Evolutionary conservation across 2,888 invertebrate species (phyloP).

Genomic region (Silvanus unidentatus): DNA sequence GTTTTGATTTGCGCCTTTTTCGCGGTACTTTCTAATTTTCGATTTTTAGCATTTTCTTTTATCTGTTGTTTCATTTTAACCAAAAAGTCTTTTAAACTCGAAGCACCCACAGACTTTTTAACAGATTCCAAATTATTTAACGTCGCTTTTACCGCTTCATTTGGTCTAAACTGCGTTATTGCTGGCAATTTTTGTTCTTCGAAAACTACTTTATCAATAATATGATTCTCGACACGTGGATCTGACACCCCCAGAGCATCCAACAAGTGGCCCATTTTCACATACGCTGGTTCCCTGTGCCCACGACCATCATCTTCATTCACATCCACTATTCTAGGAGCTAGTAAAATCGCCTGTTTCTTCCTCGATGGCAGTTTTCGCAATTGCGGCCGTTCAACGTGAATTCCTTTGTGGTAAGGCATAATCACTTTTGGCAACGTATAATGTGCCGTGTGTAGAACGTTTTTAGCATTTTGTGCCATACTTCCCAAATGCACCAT

Average conservation of each 20-base stretch:
- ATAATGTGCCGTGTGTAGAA: constrained; percentile 26
- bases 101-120: constrained; percentile 4
- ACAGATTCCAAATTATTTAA: not conserved
- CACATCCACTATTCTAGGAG: constrained; percentile 26
- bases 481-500: constrained; percentile 36
- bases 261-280: constrained; percentile 36
- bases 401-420: constrained; percentile 25
- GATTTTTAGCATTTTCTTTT: not conserved
- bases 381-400: constrained; percentile 7
- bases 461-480: constrained; percentile 38
- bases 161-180: not conserved
- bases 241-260: constrained; percentile 40
- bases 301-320: constrained; percentile 8
- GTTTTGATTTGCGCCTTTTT: too few species aligned
- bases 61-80: constrained; percentile 1
- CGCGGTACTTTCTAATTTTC: not conserved
- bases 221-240: constrained; percentile 27
- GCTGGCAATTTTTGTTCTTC: not conserved
- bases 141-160: not conserved
- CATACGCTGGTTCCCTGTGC: constrained; percentile 21
- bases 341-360: constrained; percentile 21
- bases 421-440: constrained; percentile 32
- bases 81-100: constrained; percentile 2
- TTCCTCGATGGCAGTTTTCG: constrained; percentile 4
- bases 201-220: constrained; percentile 16